phyloP scores from a whole-genome alignment of 2,888 invertebrate genomes.

The Coenonympha glycerion region DNA sequence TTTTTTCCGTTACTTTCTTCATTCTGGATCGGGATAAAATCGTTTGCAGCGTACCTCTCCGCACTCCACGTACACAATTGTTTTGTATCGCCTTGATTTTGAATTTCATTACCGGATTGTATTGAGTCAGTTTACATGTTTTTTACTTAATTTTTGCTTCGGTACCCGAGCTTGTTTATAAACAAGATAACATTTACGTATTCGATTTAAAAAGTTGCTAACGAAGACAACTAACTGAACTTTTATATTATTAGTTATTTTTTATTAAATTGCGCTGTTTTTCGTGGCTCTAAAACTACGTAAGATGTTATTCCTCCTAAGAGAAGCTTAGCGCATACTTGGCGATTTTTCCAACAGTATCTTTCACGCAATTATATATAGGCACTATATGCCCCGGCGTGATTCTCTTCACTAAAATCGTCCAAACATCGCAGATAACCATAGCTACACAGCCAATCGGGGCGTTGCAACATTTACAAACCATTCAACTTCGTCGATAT shows the following conservation, averaged over 20 bases:
- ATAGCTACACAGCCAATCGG: too few species aligned
- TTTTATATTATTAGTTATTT: neutral
- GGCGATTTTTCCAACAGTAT: too few species aligned
- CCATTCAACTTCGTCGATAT: too few species aligned
- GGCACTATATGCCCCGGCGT: too few species aligned
- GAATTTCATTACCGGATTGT: constrained; percentile 55
- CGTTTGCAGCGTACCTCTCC: constrained; percentile 41
- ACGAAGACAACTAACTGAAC: neutral
- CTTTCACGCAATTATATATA: too few species aligned
- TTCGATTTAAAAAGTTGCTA: constrained; percentile 6
- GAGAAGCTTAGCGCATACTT: too few species aligned
- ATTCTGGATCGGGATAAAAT: constrained; percentile 56
- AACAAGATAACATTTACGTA: constrained; percentile 7
- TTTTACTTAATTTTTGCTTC: constrained; percentile 28
- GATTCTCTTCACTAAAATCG: too few species aligned
- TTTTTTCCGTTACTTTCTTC: constrained; percentile 63
- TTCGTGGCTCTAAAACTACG: too few species aligned
- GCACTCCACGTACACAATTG: constrained; percentile 38
- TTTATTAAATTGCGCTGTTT: too few species aligned
- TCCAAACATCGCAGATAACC: too few species aligned
- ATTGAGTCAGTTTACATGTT: constrained; percentile 30
- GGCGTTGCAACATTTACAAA: too few species aligned
- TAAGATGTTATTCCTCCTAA: too few species aligned
- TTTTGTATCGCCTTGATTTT: constrained; percentile 62
- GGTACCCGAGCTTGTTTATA: constrained; percentile 3